phyloP scores from a whole-genome alignment of 2,888 invertebrate genomes.

The Synergus umbraculus region DNA sequence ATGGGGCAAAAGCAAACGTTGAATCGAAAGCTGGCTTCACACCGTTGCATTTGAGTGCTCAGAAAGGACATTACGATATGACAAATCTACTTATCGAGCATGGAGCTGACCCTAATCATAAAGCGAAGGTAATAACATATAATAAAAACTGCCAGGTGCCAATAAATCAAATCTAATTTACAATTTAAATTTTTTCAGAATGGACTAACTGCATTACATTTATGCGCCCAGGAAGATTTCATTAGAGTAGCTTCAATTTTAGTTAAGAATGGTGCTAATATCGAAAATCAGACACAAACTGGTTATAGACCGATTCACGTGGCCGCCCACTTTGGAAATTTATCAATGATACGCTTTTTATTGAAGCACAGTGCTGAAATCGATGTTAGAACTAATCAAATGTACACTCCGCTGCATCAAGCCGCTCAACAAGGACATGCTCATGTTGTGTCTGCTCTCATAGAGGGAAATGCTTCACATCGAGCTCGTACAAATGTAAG shows the following conservation, averaged over 20 bases:
- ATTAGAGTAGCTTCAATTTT: conserved; percentile 90
- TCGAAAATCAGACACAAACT: conserved; percentile 86
- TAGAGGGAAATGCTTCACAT: conserved; percentile 96
- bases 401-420: conserved; percentile 96
- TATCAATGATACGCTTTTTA: conserved; percentile 93
- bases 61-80: conserved; percentile 97
- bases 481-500: conserved; percentile 96
- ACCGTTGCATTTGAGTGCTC: conserved; percentile 95
- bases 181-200: conserved; percentile 79
- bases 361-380: conserved; percentile 94
- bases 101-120: conserved; percentile 90
- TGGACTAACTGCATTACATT: conserved; percentile 95
- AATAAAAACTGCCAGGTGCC: background rate
- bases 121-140: conserved; percentile 81
- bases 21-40: conserved; percentile 98
- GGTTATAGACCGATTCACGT: conserved; percentile 98
- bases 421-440: conserved; percentile 99
- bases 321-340: conserved; percentile 97
- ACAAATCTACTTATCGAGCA: conserved; percentile 94
- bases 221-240: conserved; percentile 96
- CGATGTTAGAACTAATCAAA: conserved; percentile 83
- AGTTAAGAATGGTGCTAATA: conserved; percentile 86
- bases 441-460: conserved; percentile 92
- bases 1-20: conserved; percentile 93
- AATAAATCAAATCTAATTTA: conserved; percentile 9